Base-by-base conservation (phyloP, 2,797 vertebrate genomes). In the Takifugu ocellatus region DNA sequence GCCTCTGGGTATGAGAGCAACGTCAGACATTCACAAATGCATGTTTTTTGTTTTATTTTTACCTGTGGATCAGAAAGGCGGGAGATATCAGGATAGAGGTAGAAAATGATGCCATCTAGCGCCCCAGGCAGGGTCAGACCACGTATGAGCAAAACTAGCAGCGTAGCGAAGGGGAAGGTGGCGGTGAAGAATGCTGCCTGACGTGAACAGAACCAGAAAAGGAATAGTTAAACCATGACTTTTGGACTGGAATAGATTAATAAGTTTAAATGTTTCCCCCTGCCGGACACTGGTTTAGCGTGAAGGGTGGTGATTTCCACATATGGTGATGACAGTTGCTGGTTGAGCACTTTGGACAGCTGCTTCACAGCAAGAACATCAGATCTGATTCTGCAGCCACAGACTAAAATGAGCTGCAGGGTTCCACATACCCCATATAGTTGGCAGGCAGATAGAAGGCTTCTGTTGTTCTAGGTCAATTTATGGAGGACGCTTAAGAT, bases 121-220 rank as follows among this genome's bases (percentile, higher is more conserved):
- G 95, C 94, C 0, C 95, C 95, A 0, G 94, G 94, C 43, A 97
- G 82, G 0, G 94, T 97, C 59, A 95, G 74, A 14, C 94, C 94
- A 0, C 93, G 93, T 65, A 95, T 84, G 62, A 97, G 78, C 76
- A 97, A 81, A 54, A 95, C 87, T 29, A 93, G 83, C 51, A 97
- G 79, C 57, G 95, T 93, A 2, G 91, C 33, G 2, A 90, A 96
- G 31, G 94, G 95, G 75, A 97, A 89, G 6, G 95, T 96, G 68
- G 95, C 94, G 2, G 94, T 96, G 87, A 96, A 94, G 90, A 88
- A 96, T 31, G 94, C 94, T 8, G 94, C 95, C 94, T 97, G 84
- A 27, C 54, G 57, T 12, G 49, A 2, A 59, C 6, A 54, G 15
- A 25, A 15, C 33, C 33, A 36, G 33, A 36, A 36, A 4, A 29